Evolutionary conservation across 2,888 invertebrate genomes (phyloP), one percentile per base, ranked within the genome.

Genomic region (Drosophila lacicola): DNA sequence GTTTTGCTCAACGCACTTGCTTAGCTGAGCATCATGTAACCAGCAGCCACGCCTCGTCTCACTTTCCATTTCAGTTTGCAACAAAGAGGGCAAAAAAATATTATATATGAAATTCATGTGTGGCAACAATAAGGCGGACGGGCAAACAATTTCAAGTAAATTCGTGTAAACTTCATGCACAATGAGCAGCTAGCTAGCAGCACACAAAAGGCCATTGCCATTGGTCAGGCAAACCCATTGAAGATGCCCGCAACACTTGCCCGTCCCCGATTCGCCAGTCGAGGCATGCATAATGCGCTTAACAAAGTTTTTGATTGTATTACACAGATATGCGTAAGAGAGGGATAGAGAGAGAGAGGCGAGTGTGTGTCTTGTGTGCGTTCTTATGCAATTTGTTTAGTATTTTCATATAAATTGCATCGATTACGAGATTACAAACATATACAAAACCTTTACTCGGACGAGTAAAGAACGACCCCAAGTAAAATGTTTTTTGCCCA

Each of bases 161-260:
- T 54, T 55, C 56, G 78, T 88, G 86, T 87, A 77, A 84, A 71
- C 90, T 89, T 89, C 89, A 89, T 84, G 84, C 74, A 79, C 86
- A 76, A 70, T 89, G 80, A 84, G 72, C 84, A 84, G 67, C 47
- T 37, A 13, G 33, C 42, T 49, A 8, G 29, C 29, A 29, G 2
- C 29, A 56, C 36, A 54, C 58, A 62, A 64, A 76, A 80, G 77
- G 70, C 80, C 86, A 87, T 72, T 77, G 81, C 70, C 81, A 73
- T 66, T 82, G 85, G 82, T 78, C 85, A 84, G 62, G 61, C 60
- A n/a, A 44, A 37, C 3, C 21, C 19, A 19, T 36, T 41, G 29
- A 25, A 25, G 51, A 42, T 49, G n/a, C 54, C 41, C 13, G 14
- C n/a, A 17, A 2, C 37, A 9, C 6, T 34, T 37, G 29, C 3